These are phyloP conservation scores for Rhadina sibilatrix DNA, from an alignment of 2,113 vertebrate species.

Conservation along the genomic window DNA sequence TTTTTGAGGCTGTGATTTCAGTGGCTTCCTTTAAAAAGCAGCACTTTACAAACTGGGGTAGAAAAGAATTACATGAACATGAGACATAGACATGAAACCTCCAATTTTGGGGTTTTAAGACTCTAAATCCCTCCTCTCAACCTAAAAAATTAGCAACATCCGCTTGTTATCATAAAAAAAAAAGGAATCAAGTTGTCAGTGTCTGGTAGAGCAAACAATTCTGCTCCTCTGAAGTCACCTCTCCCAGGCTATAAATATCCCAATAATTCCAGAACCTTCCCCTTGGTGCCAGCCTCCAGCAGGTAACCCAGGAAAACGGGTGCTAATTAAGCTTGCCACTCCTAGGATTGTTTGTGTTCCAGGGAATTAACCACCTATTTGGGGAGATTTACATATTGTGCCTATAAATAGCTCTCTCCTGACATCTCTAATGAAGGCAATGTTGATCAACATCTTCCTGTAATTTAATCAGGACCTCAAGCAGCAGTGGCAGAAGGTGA, in stretches of 20 bases:
- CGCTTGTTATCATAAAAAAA: neutral
- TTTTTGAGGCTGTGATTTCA: neutral
- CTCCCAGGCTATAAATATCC: neutral
- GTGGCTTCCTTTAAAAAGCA: neutral
- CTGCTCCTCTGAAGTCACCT: neutral
- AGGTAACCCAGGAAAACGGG: neutral
- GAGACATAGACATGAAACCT: neutral
- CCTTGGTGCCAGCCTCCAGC: neutral
- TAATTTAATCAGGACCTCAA: slow-evolving; percentile 11
- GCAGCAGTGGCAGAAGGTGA: neutral
- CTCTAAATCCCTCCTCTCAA: neutral
- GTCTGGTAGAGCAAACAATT: neutral
- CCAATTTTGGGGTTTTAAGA: neutral
- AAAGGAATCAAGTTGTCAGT: neutral
- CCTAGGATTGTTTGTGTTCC: neutral
- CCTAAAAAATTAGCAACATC: neutral
- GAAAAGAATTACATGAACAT: neutral
- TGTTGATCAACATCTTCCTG: neutral
- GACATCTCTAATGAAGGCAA: neutral
- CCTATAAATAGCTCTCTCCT: slow-evolving; percentile 2
- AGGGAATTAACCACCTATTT: neutral
- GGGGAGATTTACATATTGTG: neutral
- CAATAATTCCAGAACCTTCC: neutral
- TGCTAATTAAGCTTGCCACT: neutral
- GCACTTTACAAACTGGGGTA: neutral